Base-by-base conservation (phyloP, 1,140 invertebrate species). In the Thalassaphorura encarpata region DNA sequence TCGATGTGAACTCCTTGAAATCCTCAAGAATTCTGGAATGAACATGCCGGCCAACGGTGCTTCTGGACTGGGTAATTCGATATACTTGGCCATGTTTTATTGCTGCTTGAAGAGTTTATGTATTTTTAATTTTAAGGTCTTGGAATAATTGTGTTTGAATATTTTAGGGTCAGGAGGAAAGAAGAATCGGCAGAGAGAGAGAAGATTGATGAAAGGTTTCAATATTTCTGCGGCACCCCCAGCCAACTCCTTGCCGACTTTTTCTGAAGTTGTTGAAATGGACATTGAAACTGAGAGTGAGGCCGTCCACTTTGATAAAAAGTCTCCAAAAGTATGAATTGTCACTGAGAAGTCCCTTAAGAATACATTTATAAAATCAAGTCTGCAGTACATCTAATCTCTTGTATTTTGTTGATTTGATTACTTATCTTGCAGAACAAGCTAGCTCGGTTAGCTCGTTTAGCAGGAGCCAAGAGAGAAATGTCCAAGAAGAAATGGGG, bases 1-100 rank as follows among this genome's bases (percentile, higher is more conserved):
- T 73, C 81, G 89, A 40, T 94, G 87, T 74, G 94, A 98, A 73
- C 77, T 98, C 5, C 84, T 97, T 36, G 92, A 97, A 75, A 94
- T 98, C 62, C 76, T 98, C 18, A 87, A 88, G 69, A 89, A 88
- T 71, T 89, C 86, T 36, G 89, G 89, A 60, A 91, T 93, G 86
- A 89, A 90, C 67, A 90, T 86, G 0, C 83, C 86, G 31, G 85
- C 84, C 0, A 84, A 84, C 1, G 80, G 83, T 49, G 85, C 84
- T 42, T 76, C 78, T 52, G 82, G 82, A 56, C 75, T 78, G 66
- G 80, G 81, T 83, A 49, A 15, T 27, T n/a, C n/a, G n/a, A n/a
- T n/a, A n/a, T n/a, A n/a, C n/a, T n/a, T n/a, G n/a, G n/a, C n/a
- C n/a, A n/a, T n/a, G n/a, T n/a, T n/a, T n/a, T 16, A n/a, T 41